Conservation (phyloP, 2,888 invertebrate species). For the Epistrophella euchroma region DNA sequence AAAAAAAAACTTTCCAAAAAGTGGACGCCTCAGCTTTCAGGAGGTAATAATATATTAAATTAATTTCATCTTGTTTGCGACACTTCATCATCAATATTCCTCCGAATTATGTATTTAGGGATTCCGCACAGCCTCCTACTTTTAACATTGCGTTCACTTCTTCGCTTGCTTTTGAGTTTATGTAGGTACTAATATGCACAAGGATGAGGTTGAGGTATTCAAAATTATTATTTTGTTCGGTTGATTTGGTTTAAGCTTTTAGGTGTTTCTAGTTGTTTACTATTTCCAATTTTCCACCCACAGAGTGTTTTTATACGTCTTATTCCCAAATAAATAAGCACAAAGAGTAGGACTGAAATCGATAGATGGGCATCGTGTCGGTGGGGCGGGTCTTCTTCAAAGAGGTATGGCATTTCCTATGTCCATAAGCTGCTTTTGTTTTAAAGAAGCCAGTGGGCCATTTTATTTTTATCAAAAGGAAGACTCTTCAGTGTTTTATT, state of each 20-base stretch:
- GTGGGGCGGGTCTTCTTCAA: neutral
- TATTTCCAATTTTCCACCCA: constrained; percentile 32
- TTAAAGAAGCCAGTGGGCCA: neutral
- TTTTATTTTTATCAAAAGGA: constrained; percentile 4
- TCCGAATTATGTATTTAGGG: neutral
- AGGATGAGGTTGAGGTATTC: neutral
- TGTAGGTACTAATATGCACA: neutral
- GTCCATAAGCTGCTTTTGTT: neutral
- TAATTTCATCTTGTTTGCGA: neutral
- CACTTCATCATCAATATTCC: neutral
- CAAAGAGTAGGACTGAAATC: neutral
- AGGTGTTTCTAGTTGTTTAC: constrained; percentile 19
- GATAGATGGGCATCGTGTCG: neutral
- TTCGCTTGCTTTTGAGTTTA: neutral
- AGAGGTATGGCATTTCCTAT: neutral
- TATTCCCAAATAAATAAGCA: neutral
- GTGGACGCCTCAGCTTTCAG: neutral
- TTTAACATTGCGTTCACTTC: neutral
- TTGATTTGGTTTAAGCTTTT: neutral
- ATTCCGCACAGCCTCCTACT: no score
- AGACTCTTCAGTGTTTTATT: neutral
- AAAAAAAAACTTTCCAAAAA: neutral
- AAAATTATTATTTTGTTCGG: neutral
- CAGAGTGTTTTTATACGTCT: constrained; percentile 22
- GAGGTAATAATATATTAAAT: neutral